Conservation (phyloP, 2,888 invertebrate genomes). For the Lacanobia oleracea region DNA sequence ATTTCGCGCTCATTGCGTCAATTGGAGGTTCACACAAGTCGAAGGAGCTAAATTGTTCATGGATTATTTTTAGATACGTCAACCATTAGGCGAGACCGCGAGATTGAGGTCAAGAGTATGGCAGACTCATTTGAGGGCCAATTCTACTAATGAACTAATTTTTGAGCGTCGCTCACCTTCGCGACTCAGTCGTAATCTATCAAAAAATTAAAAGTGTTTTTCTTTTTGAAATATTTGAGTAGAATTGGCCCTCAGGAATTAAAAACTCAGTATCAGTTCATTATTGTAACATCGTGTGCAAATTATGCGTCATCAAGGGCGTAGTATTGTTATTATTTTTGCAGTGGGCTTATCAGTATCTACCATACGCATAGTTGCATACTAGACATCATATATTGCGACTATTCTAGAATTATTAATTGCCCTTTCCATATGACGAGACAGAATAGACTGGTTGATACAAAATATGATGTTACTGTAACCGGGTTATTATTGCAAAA, state of each 20-base stretch:
- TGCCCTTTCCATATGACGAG: background rate
- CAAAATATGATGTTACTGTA: too few relatives aligned
- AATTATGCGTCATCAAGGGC: conserved; percentile 12
- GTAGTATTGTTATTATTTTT: background rate
- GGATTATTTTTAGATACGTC: conserved; percentile 16
- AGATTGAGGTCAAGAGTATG: background rate
- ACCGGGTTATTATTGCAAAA: too few relatives aligned
- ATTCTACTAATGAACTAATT: too few relatives aligned
- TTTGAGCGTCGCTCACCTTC: too few relatives aligned
- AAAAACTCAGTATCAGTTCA: background rate
- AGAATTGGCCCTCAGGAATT: background rate
- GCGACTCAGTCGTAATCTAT: too few relatives aligned
- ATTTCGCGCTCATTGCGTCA: background rate
- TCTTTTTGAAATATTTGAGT: too few relatives aligned
- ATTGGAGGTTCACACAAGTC: background rate
- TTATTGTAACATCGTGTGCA: background rate
- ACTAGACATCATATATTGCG: background rate
- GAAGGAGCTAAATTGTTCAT: background rate
- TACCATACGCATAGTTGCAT: background rate
- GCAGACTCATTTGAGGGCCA: too few relatives aligned
- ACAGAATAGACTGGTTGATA: background rate
- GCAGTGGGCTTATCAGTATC: conserved; percentile 12
- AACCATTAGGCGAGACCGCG: background rate
- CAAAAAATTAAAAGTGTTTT: too few relatives aligned
- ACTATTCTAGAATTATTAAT: background rate